phyloP scores from a whole-genome alignment of 2,888 invertebrate genomes.

The Lasioglossum vierecki region DNA sequence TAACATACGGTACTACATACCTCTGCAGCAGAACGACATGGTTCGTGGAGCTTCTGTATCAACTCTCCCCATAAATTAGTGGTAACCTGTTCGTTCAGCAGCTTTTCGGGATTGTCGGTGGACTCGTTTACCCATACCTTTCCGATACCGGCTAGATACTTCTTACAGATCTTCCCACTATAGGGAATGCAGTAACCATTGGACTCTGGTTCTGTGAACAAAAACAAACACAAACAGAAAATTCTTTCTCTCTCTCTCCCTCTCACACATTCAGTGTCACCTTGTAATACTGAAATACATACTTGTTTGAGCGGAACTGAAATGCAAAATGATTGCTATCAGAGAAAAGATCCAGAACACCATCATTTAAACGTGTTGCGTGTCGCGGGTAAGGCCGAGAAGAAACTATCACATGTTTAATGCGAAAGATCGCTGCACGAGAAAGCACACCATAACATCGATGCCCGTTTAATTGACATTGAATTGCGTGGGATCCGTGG shows the following conservation, averaged over 20 bases:
- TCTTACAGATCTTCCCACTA: conserved; percentile 92
- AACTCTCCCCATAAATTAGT: conserved; percentile 94
- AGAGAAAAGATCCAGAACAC: conserved; percentile 68
- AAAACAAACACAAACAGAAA: background rate
- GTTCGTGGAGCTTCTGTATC: conserved; percentile 91
- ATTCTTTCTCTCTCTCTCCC: conserved; percentile 3
- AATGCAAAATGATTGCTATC: conserved; percentile 64
- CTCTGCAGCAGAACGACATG: conserved; percentile 94
- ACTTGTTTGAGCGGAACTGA: conserved; percentile 63
- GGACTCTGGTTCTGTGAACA: conserved; percentile 60
- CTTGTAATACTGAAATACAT: conserved; percentile 45
- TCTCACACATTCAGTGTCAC: background rate
- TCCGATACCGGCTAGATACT: conserved; percentile 87
- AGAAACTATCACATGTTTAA: conserved; percentile 65
- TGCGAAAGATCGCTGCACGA: conserved; percentile 27
- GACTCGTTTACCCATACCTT: conserved; percentile 91
- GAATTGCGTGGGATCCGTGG: conserved; percentile 33
- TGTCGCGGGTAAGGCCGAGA: conserved; percentile 32
- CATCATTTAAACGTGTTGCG: conserved; percentile 66
- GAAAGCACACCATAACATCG: conserved; percentile 5
- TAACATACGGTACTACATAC: conserved; percentile 82
- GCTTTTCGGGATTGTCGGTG: conserved; percentile 88
- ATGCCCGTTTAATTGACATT: conserved; percentile 49
- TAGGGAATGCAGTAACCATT: conserved; percentile 93
- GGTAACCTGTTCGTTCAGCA: conserved; percentile 94